These are phyloP conservation scores for Geococcyx californianus DNA, from an alignment of 2,113 vertebrate genomes.

Conservation along the genomic window DNA sequence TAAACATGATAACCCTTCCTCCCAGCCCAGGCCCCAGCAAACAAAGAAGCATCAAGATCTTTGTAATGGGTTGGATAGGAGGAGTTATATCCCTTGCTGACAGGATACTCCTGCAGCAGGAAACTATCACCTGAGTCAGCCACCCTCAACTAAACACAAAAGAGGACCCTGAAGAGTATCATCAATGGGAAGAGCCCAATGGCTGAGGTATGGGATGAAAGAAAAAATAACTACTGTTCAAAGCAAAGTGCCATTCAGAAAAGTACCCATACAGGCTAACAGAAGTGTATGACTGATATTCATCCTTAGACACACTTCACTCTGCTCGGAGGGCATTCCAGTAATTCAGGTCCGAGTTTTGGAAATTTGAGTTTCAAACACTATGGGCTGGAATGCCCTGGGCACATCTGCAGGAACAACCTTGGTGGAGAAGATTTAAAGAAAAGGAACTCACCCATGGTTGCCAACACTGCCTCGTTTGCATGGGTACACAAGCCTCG, in stretches of 20 bases:
- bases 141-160: not conserved
- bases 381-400: not conserved
- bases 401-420: not conserved
- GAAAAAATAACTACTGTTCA: not conserved
- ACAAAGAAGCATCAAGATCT: not conserved
- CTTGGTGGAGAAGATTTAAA: not conserved
- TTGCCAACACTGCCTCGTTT: slow-evolving; percentile 77
- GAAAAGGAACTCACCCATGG: slow-evolving; percentile 66
- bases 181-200: not conserved
- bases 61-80: not conserved
- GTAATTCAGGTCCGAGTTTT: not conserved
- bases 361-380: not conserved
- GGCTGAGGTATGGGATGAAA: not conserved
- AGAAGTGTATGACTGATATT: not conserved
- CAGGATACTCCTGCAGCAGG: not conserved
- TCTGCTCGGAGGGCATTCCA: not conserved
- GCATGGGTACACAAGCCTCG: slow-evolving; percentile 71
- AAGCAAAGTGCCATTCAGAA: not conserved
- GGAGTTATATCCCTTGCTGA: not conserved
- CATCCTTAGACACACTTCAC: not conserved
- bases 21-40: not conserved
- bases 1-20: not conserved
- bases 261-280: not conserved
- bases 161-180: not conserved
- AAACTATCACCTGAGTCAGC: not conserved